These are phyloP conservation scores for Cecropterus lyciades DNA, from an alignment of 1,140 invertebrate genomes.

Conservation along the genomic window DNA sequence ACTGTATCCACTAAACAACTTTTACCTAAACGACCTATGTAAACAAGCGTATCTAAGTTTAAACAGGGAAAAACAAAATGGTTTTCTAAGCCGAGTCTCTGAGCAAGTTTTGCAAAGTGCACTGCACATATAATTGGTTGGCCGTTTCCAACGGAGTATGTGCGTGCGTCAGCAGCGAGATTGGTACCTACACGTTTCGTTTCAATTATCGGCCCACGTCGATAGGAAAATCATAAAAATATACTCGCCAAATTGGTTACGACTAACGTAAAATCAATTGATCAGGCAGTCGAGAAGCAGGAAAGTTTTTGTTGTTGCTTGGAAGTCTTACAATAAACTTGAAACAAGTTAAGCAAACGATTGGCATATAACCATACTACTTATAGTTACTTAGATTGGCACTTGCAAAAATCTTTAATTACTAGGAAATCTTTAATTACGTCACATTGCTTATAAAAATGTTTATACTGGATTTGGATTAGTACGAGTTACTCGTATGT, in stretches of 20 bases:
- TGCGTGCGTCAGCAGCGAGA: constrained; percentile 59
- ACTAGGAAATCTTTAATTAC: no score
- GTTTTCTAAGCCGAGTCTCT: constrained; percentile 4
- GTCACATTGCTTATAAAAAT: no score
- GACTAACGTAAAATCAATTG: constrained; percentile 49
- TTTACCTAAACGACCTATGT: constrained; percentile 20
- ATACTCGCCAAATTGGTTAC: constrained; percentile 55
- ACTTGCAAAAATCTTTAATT: neutral
- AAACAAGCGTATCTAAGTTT: neutral
- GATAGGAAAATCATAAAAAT: constrained; percentile 64
- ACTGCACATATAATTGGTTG: constrained; percentile 30
- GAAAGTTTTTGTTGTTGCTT: neutral
- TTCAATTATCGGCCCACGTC: constrained; percentile 52
- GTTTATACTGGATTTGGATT: no score
- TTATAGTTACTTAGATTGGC: neutral
- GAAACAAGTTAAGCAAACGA: neutral
- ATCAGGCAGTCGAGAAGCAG: neutral
- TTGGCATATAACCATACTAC: neutral
- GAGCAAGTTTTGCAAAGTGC: constrained; percentile 5
- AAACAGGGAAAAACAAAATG: constrained; percentile 35
- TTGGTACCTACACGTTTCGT: constrained; percentile 43
- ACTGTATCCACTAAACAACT: constrained; percentile 24
- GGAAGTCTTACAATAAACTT: neutral
- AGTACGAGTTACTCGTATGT: no score
- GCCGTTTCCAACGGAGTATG: constrained; percentile 24